Evolutionary conservation across 64 coral and sea anemone species (phyloP).

Genomic region (Acropora yongei): DNA sequence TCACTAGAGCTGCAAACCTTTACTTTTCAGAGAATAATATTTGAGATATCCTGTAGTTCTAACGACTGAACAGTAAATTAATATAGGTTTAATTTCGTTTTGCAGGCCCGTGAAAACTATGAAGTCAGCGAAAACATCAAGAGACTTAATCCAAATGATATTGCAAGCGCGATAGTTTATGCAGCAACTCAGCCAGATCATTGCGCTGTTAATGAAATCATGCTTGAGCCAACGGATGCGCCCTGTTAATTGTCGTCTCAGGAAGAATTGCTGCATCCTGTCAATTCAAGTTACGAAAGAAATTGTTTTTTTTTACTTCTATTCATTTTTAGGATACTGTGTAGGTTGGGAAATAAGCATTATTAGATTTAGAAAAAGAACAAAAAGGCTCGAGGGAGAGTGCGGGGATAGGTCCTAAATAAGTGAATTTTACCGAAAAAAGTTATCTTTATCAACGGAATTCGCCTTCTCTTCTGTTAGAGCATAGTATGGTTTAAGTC

Average conservation of each 20-base stretch:
- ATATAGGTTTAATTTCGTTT: not conserved
- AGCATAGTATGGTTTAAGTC: no score
- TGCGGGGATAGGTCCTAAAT: no score
- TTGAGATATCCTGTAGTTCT: no score
- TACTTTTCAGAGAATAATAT: no score
- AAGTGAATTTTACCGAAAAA: no score
- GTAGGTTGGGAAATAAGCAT: no score
- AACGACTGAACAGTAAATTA: not conserved
- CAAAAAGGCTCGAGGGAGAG: no score
- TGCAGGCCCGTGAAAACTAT: constrained; percentile 81
- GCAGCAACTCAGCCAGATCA: constrained; percentile 85
- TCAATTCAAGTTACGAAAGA: not conserved
- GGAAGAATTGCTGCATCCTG: not conserved
- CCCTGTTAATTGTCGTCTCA: constrained; percentile 36
- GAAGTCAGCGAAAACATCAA: constrained; percentile 70
- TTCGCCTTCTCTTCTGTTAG: no score
- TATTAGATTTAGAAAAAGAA: no score
- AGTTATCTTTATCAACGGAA: no score
- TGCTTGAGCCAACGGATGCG: constrained; percentile 81
- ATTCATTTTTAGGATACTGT: not conserved
- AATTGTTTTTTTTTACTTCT: not conserved
- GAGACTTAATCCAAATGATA: constrained; percentile 72
- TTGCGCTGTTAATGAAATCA: constrained; percentile 90
- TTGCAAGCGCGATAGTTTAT: constrained; percentile 77
- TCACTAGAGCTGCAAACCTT: no score